A percentile compares a stretch with the other conserved stretches of the same genome.
phyloP scores from a whole-genome alignment of 2,113 vertebrate genomes.

The Corvus cornix region DNA sequence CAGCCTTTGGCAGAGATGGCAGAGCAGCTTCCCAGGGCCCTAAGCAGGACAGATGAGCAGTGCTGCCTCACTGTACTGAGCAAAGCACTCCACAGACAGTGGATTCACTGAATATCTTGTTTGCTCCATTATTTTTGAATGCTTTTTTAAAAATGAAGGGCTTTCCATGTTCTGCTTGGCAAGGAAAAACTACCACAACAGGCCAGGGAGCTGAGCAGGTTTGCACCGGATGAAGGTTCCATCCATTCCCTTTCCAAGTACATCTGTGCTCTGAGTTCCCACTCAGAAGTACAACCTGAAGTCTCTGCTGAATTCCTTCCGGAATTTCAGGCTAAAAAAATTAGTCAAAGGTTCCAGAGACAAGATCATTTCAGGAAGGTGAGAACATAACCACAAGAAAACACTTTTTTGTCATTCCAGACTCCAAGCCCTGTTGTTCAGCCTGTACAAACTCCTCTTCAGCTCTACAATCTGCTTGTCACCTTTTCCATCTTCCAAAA shows the following conservation, averaged over 20 bases:
- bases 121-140: background rate
- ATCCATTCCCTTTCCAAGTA: background rate
- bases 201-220: background rate
- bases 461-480: background rate
- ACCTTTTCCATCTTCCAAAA: background rate
- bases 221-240: background rate
- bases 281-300: background rate
- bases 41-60: background rate
- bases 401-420: background rate
- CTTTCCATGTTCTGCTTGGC: background rate
- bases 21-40: background rate
- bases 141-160: background rate
- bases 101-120: background rate
- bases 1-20: background rate
- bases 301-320: background rate
- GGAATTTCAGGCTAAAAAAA: background rate
- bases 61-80: accelerated
- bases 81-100: background rate
- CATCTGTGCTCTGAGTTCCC: background rate
- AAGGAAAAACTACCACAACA: background rate
- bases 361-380: background rate
- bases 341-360: background rate
- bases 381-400: background rate
- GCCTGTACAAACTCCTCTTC: background rate
- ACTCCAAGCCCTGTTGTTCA: background rate